Evolutionary conservation across 1,140 invertebrate genomes (phyloP), one percentile per base, ranked within the genome.

Genomic region (Cotesia typhae): DNA sequence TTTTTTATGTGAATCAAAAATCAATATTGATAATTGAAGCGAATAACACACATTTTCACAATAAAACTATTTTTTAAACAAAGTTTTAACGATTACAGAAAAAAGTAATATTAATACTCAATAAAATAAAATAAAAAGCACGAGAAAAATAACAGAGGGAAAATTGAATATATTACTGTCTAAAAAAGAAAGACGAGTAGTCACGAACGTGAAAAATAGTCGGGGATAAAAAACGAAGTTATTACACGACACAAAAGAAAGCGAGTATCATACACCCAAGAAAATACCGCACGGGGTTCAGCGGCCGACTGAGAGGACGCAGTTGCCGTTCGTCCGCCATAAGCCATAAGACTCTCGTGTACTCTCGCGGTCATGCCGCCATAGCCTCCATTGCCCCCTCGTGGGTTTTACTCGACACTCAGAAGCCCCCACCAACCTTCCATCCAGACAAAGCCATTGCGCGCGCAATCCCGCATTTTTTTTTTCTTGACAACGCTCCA

Each of bases 261-360:
- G 36, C 20, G 36, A 60, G 52, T 70, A 10, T 71, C 78, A 73
- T 72, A 73, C 70, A 69, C 72, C 35, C 74, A 75, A 84, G 80
- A 77, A 78, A 78, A 79, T 81, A 74, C 80, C 84, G 78, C 83
- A 84, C 85, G 85, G 41, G 82, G 85, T 87, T 87, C 85, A 87
- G 84, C 85, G 85, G 84, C 85, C 85, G 84, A 86, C 85, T 86
- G 85, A 86, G 82, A 85, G 83, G 83, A 87, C 85, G 84, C 84
- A 85, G 79, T 84, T 80, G 81, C 78, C 77, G 79, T 80, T 81
- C 77, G 79, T 81, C 83, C 82, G 81, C 83, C 83, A 85, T 86
- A 81, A 80, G 82, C 83, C 83, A 85, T 86, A 81, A 80, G 82
- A 78, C 79, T 80, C 79, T 82, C 82, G 77, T 82, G 80, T 78